Evolutionary conservation across 2,888 invertebrate species (phyloP), one percentile per base, ranked within the genome.

Genomic region (Andrena haemorrhoa): DNA sequence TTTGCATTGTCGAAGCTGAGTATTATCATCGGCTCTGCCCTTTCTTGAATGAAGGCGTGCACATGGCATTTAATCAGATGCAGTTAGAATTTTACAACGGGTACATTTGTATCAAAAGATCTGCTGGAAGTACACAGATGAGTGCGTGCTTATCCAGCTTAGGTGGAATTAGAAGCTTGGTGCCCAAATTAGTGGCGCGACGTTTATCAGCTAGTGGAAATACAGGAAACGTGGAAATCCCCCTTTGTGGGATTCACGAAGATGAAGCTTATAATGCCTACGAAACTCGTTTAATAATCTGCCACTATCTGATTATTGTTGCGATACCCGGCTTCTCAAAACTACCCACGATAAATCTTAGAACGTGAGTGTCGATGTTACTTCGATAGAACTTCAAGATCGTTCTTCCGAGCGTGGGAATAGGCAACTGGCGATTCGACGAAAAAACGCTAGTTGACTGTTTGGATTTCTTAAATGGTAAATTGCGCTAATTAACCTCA

Each of bases 401-500:
- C 26, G 12, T 10, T 56, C 23, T 12, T 56, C 4, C 0, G 4
- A 23, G 8, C 20, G 56, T 10, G 10, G 56, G 23, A 56, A 56
- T 10, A 56, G 56, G 56, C 10, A 10, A 7, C 16, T 1, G 2
- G 10, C 0, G 16, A 41, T 33, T 20, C 33, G 31, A 61, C 53
- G 41, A 41, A 63, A 81, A 81, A 68, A 65, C 26, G 3, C 3
- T 7, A 47, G 7, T 29, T 23, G 29, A 20, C 23, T 58, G 49
- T 83, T 83, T 83, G 74, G 70, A 77, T 69, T 83, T 73, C 74
- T 78, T 74, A 78, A 83, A 63, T 41, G 83, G n/a, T 69, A 74
- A 83, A 83, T 83, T 83, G 83, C 65, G 31, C 31, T 82, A 82
- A 83, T 83, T 83, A 83, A 77, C 73, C 70, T 70, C 53, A 56